phyloP scores from a whole-genome alignment of 1,140 invertebrate species.

The Drosophila watanabei region DNA sequence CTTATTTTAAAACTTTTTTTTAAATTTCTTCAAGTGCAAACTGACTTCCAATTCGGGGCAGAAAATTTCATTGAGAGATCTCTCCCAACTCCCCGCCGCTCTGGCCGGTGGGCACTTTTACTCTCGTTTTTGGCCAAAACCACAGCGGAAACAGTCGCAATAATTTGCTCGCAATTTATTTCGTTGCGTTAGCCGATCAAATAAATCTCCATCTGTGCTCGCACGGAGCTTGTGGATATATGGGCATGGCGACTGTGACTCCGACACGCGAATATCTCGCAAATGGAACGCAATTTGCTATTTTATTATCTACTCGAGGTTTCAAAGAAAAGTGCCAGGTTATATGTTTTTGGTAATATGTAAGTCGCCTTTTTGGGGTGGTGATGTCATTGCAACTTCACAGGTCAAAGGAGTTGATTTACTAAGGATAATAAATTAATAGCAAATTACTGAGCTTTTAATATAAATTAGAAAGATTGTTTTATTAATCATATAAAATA shows the following conservation, averaged over 20 bases:
- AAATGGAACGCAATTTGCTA: constrained; percentile 35
- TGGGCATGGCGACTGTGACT: constrained; percentile 15
- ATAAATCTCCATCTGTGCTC: constrained; percentile 62
- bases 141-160: constrained; percentile 73
- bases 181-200: constrained; percentile 67
- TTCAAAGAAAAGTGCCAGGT: constrained; percentile 6
- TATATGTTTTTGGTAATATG: not conserved
- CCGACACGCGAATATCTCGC: constrained; percentile 42
- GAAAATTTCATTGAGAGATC: constrained; percentile 46
- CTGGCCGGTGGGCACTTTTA: constrained; percentile 51
- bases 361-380: not conserved
- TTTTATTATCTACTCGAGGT: constrained; percentile 8
- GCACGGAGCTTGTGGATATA: constrained; percentile 21
- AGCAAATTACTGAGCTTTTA: not conserved
- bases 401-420: not conserved
- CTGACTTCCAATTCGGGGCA: constrained; percentile 23
- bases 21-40: too few relatives aligned
- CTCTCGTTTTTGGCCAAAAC: constrained; percentile 60
- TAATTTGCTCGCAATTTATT: constrained; percentile 77
- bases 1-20: too few relatives aligned
- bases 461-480: not conserved
- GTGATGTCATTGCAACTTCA: constrained; percentile 17
- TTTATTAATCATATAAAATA: not conserved
- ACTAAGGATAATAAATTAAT: not conserved
- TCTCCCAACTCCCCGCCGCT: constrained; percentile 7